Percentiles rank a stretch among this genome's conserved stretches.
Conservation (phyloP, 2,113 vertebrate species). For the Platichthys flesus region DNA sequence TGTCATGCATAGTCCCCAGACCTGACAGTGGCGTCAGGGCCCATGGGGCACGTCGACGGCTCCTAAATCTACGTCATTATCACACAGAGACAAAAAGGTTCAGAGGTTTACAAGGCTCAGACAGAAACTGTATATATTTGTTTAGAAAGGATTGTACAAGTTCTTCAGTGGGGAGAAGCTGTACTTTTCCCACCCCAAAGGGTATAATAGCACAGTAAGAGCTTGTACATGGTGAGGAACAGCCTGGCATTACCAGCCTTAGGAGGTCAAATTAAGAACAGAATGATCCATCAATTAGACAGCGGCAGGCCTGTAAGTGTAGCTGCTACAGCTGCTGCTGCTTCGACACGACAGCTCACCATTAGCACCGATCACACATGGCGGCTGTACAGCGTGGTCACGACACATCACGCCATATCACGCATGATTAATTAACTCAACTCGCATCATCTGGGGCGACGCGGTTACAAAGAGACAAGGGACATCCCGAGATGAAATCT, state of each 20-base stretch:
- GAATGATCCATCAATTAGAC: slow-evolving; percentile 79
- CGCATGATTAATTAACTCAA: slow-evolving; percentile 45
- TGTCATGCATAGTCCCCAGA: not conserved
- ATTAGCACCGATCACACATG: slow-evolving; percentile 58
- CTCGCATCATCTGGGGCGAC: slow-evolving; percentile 10
- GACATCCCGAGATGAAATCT: slow-evolving; percentile 62
- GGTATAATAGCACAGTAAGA: slow-evolving; percentile 65
- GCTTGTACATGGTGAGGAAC: slow-evolving; percentile 62
- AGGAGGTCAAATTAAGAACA: slow-evolving; percentile 81
- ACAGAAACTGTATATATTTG: slow-evolving; percentile 40
- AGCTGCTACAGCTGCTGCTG: slow-evolving; percentile 72
- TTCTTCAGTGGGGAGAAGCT: slow-evolving; percentile 71
- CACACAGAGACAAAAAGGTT: not conserved
- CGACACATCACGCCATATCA: slow-evolving; percentile 40
- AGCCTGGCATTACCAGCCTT: slow-evolving; percentile 75
- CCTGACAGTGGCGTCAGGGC: slow-evolving; percentile 1
- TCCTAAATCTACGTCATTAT: slow-evolving; percentile 2
- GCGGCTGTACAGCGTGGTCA: slow-evolving; percentile 61
- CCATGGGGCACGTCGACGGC: slow-evolving; percentile 6
- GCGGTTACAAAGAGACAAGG: slow-evolving; percentile 12
- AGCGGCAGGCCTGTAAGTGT: slow-evolving; percentile 69
- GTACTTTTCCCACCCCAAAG: slow-evolving; percentile 31
- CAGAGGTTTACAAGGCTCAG: slow-evolving; percentile 14
- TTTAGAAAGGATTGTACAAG: slow-evolving; percentile 45
- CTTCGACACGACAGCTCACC: slow-evolving; percentile 57